Evolutionary conservation across 2,113 vertebrate species (phyloP).

Genomic region (Eptatretus burgeri): DNA sequence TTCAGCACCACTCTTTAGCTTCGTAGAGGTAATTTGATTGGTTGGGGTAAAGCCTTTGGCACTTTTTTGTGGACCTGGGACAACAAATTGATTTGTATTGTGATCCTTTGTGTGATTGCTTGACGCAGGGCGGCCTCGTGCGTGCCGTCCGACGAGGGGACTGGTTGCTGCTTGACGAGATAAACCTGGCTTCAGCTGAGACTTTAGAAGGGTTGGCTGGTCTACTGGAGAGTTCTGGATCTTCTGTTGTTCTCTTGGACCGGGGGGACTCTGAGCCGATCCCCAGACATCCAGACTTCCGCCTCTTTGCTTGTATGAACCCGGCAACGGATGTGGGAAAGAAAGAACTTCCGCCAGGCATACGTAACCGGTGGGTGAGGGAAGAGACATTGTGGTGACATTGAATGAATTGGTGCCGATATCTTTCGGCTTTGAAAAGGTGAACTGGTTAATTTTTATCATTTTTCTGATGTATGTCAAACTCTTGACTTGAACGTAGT

Average conservation of each 20-base stretch:
- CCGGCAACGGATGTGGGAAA: slow-evolving; percentile 92
- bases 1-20: slow-evolving; percentile 54
- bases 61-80: too few species aligned
- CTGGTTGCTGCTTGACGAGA: slow-evolving; percentile 88
- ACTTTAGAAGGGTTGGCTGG: slow-evolving; percentile 78
- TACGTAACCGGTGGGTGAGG: slow-evolving; percentile 47
- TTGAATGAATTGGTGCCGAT: too few species aligned
- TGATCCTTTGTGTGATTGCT: neutral
- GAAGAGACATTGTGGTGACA: too few species aligned
- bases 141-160: slow-evolving; percentile 75
- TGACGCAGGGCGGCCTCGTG: slow-evolving; percentile 44
- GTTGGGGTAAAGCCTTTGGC: too few species aligned
- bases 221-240: slow-evolving; percentile 49
- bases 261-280: slow-evolving; percentile 84
- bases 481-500: too few species aligned
- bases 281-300: slow-evolving; percentile 55
- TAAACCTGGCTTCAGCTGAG: slow-evolving; percentile 75
- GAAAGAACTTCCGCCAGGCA: slow-evolving; percentile 67
- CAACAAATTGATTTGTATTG: neutral
- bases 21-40: slow-evolving; percentile 51
- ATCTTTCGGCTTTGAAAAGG: too few species aligned
- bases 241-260: slow-evolving; percentile 62
- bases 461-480: too few species aligned
- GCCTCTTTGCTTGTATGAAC: slow-evolving; percentile 91
- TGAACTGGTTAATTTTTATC: too few species aligned